Conservation (phyloP, 2,888 invertebrate genomes). For the Chesias legatella region DNA sequence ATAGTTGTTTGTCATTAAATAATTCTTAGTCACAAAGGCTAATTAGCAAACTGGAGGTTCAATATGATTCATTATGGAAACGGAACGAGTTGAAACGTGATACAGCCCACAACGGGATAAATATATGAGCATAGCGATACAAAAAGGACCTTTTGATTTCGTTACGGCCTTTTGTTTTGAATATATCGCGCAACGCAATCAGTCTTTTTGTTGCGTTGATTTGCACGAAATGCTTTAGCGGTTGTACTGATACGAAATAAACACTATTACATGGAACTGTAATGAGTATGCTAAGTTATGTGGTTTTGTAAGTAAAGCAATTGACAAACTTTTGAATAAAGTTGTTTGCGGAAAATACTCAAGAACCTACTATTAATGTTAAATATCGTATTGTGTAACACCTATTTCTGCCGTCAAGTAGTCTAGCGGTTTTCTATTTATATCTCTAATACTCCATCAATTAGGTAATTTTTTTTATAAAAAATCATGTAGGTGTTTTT, state of each 20-base stretch:
- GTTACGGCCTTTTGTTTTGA: slow-evolving; percentile 34
- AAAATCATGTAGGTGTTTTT: no score
- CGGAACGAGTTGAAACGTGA: slow-evolving; percentile 52
- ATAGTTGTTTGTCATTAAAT: background rate
- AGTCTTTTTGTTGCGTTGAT: slow-evolving; percentile 36
- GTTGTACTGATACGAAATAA: slow-evolving; percentile 10
- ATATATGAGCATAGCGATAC: slow-evolving; percentile 20
- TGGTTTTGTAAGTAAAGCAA: no score
- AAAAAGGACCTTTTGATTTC: slow-evolving; percentile 33
- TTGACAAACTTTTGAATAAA: no score
- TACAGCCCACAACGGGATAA: slow-evolving; percentile 34
- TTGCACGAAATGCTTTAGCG: slow-evolving; percentile 33
- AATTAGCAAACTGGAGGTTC: slow-evolving; percentile 44
- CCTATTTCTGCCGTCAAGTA: no score
- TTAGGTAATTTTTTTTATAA: no score
- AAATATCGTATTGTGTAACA: no score
- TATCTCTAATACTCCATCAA: no score
- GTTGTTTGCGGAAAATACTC: no score
- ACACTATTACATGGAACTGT: no score
- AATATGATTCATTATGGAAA: slow-evolving; percentile 62
- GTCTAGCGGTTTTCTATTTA: no score
- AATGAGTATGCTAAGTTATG: no score
- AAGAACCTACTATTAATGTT: no score
- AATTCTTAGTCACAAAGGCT: slow-evolving; percentile 32
- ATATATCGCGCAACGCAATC: slow-evolving; percentile 32